Conservation (phyloP, 1,140 invertebrate genomes). For the Chionoecetes opilio region DNA sequence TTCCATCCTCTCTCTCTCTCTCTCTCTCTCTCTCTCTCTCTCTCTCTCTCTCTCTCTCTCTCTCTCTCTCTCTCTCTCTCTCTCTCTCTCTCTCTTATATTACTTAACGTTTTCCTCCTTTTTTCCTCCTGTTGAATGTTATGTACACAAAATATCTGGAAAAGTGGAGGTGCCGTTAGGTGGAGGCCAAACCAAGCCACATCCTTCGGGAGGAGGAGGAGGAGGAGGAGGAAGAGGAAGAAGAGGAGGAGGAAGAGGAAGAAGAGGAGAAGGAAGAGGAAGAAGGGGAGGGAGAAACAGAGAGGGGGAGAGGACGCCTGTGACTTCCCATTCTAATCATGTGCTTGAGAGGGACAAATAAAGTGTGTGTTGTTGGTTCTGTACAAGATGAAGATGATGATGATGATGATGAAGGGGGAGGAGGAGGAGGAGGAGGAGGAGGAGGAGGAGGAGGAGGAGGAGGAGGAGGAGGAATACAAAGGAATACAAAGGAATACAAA, state of each 20-base stretch:
- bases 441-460: not conserved
- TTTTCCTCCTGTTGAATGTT: not conserved
- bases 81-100: not conserved
- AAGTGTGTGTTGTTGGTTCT: too few relatives aligned
- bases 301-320: too few relatives aligned
- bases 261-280: too few relatives aligned
- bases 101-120: not conserved
- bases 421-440: not conserved
- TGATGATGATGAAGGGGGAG: too few relatives aligned
- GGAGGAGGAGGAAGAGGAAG: not conserved
- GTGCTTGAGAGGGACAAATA: too few relatives aligned
- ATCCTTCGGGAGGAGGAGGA: not conserved
- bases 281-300: not conserved
- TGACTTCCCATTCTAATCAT: too few relatives aligned
- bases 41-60: slow-evolving; percentile 8
- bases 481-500: too few relatives aligned
- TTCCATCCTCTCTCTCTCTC: not conserved
- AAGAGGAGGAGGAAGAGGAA: not conserved
- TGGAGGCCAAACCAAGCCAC: not conserved
- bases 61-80: slow-evolving; percentile 8
- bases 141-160: not conserved
- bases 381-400: too few relatives aligned
- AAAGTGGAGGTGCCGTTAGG: not conserved
- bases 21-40: not conserved
- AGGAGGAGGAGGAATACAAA: not conserved